Conservation (phyloP, 1,140 invertebrate genomes). For the Spodoptera frugiperda region DNA sequence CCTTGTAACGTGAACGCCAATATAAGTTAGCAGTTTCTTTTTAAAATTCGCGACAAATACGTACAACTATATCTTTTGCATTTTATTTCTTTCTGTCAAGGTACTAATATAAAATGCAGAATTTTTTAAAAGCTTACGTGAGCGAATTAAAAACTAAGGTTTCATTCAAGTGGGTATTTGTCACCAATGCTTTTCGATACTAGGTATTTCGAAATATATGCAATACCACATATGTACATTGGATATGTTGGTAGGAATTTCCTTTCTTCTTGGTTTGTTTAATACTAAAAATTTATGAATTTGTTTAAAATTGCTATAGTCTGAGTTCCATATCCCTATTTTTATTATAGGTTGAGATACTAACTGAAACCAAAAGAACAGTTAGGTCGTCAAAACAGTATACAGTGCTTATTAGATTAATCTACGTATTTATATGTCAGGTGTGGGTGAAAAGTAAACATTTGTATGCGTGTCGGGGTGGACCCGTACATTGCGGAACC, state of each 20-base stretch:
- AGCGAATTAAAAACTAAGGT: neutral
- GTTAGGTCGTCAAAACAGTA: neutral
- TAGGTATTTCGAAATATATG: too few relatives aligned
- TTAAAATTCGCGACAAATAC: constrained; percentile 21
- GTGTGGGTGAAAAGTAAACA: constrained; percentile 48
- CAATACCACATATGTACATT: too few relatives aligned
- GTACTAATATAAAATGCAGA: neutral
- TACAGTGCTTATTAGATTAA: neutral
- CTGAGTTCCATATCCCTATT: too few relatives aligned
- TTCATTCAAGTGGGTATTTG: neutral
- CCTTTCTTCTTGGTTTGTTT: too few relatives aligned
- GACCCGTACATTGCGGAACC: constrained; percentile 66
- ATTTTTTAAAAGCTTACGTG: constrained; percentile 16
- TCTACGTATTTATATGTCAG: neutral
- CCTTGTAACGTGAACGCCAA: constrained; percentile 22
- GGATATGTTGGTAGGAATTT: too few relatives aligned
- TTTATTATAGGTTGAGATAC: neutral
- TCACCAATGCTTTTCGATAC: neutral
- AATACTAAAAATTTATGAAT: too few relatives aligned
- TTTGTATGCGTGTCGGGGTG: constrained; percentile 72
- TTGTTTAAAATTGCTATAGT: too few relatives aligned
- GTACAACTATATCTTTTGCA: constrained; percentile 2
- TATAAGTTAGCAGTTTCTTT: constrained; percentile 8
- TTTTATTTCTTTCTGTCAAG: constrained; percentile 10
- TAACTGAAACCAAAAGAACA: neutral